Conservation (phyloP, 2,797 vertebrate genomes). For the Mycteria americana region DNA sequence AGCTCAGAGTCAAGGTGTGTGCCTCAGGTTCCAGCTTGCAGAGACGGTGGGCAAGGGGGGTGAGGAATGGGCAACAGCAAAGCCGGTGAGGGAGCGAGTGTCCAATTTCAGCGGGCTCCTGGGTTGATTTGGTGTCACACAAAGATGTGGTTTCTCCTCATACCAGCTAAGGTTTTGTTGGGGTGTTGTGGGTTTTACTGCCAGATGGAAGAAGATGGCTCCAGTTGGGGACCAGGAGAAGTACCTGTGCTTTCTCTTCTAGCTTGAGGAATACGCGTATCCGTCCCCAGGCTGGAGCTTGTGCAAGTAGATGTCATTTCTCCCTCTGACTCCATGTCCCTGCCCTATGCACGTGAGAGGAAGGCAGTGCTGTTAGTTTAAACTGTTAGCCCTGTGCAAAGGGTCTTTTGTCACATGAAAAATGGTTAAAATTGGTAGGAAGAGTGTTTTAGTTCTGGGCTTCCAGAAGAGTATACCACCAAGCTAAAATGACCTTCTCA, state of each 20-base stretch:
- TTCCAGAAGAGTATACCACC: background rate
- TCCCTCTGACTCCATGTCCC: background rate
- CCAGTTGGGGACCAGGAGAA: background rate
- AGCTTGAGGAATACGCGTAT: background rate
- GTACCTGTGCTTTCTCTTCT: background rate
- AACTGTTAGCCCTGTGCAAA: background rate
- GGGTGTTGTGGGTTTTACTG: background rate
- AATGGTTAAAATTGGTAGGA: background rate
- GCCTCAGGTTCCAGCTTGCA: background rate
- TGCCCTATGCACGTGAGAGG: no score
- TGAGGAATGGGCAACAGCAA: background rate
- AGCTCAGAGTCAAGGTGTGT: background rate
- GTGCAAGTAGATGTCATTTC: background rate
- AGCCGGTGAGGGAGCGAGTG: no score
- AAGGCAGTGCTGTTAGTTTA: background rate
- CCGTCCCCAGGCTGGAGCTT: background rate
- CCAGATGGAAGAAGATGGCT: background rate
- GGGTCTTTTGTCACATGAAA: background rate
- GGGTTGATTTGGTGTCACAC: background rate
- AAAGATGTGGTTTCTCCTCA: background rate
- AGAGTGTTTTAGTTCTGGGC: background rate
- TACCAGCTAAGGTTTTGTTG: background rate
- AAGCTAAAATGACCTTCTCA: background rate
- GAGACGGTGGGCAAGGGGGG: fast-evolving
- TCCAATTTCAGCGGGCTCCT: background rate